Percentiles rank a stretch among this genome's conserved stretches.
These are phyloP conservation scores for Zosterops lateralis DNA, from an alignment of 2,113 vertebrate species.

Conservation along the genomic window DNA sequence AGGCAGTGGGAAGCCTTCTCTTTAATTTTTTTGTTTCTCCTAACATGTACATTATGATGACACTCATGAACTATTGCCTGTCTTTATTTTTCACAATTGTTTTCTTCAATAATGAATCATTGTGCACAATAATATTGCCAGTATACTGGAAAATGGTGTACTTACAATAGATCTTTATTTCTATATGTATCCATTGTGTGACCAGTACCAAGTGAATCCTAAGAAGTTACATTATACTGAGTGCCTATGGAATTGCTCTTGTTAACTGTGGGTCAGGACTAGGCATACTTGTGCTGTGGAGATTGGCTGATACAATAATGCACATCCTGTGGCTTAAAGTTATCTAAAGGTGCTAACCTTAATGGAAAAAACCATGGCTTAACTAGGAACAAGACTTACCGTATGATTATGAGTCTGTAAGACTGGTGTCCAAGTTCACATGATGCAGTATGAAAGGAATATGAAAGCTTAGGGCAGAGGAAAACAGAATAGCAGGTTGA, in stretches of 20 bases:
- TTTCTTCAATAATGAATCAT: conserved; percentile 44
- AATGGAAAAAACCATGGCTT: background rate
- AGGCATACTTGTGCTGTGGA: background rate
- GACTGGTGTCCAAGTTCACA: background rate
- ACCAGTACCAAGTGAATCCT: background rate
- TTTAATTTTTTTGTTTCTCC: background rate
- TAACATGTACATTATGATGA: conserved; percentile 13
- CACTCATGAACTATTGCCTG: conserved; percentile 5
- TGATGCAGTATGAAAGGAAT: background rate
- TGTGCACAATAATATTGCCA: conserved; percentile 33
- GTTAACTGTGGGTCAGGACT: background rate
- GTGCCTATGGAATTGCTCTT: background rate
- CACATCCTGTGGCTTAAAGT: background rate
- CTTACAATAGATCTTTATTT: conserved; percentile 40
- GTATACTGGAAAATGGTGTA: background rate
- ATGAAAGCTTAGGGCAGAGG: background rate
- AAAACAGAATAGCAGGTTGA: background rate
- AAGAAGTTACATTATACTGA: background rate
- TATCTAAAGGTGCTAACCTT: background rate
- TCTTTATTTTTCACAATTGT: conserved; percentile 56
- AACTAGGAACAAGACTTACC: background rate
- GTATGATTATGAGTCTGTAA: background rate
- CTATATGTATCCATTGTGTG: conserved; percentile 45
- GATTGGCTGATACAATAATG: background rate
- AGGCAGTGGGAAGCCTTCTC: conserved; percentile 23